Base-by-base conservation (phyloP, 1,140 invertebrate genomes). In the Muscidifurax raptorellus region DNA sequence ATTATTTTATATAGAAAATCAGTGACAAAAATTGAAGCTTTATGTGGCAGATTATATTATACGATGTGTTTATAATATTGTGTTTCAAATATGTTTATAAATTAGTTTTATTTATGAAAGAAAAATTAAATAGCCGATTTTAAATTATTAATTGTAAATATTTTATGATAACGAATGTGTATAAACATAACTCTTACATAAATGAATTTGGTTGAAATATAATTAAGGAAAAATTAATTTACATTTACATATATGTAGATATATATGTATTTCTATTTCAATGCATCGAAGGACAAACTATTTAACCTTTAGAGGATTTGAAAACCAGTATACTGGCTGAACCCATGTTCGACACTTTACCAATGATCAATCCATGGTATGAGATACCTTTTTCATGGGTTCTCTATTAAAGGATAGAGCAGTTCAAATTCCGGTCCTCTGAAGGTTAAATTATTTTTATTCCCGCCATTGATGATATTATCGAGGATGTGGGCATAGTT, bases 191-290 rank as follows among this genome's bases (percentile, higher is more conserved):
- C 12, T 74, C 22, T 77, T 6, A 64, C 40, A 67, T 0, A 28
- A 9, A 59, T 66, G 27, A 36, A 67, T 28, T 2, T 36, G 25
- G 36, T 83, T 59, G 18, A 71, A 32, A 72, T 71, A 4, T 22
- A 78, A 71, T 36, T 36, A 52, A 18, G 30, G n/a, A 83, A 52
- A 59, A 71, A 59, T 77, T 52, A 6, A 67, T 47, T 40, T 22
- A 25, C 9, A 64, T 75, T 64, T 64, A 4, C 52, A n/a, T 59
- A 18, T 59, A n/a, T 59, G 15, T 59, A 40, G 9, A 9, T 10
- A 77, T 59, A 71, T 30, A 6, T 69, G 66, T 47, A 25, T 83
- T 67, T 52, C n/a, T 36, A 59, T 47, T 47, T 83, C 76, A 82
- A 44, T 66, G 7, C 1, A 40, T 40, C 36, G 7, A 40, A 40